Evolutionary conservation across 1,140 invertebrate genomes (phyloP), one percentile per base, ranked within the genome.

Genomic region (Manduca sexta): DNA sequence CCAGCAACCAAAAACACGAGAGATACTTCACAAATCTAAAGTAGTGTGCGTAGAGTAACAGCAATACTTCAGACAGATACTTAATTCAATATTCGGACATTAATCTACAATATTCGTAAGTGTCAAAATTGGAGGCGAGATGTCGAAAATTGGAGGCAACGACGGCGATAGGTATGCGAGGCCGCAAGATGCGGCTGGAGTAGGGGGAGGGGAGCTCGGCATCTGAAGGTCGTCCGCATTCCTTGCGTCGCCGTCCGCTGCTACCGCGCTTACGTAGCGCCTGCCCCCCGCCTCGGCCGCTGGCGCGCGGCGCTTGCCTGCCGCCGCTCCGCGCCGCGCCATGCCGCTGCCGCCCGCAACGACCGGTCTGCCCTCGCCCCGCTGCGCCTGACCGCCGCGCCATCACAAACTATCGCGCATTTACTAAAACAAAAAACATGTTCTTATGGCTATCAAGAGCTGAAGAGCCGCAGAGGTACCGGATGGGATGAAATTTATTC

Each of bases 151-250:
- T 79, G 70, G 76, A 83, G 72, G 81, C 71, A 80, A 63, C 66
- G 78, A 69, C 69, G 70, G 63, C 66, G 63, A 62, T 60, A 74
- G 77, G 77, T 75, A 83, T 81, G 79, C 79, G 78, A 79, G 79
- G 79, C 75, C 77, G 79, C 79, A 79, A 82, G 77, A 82, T 82
- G 76, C 74, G 78, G 77, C 72, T 57, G 69, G 72, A 65, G 67
- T 62, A 64, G 64, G 70, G 75, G 78, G 77, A 74, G 77, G 77
- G 79, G 77, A 74, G 79, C 71, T 78, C 75, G 81, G 77, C 72
- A 84, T 84, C 72, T 83, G 81, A 84, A 84, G 81, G 79, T 81
- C 81, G 79, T 76, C 79, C 77, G 79, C 81, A 84, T 83, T 83
- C 81, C 81, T 74, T 69, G 74, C 79, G 76, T 84, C 78, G 81